Conservation (phyloP, 2,888 invertebrate genomes). For the Auanema freiburgensis region DNA sequence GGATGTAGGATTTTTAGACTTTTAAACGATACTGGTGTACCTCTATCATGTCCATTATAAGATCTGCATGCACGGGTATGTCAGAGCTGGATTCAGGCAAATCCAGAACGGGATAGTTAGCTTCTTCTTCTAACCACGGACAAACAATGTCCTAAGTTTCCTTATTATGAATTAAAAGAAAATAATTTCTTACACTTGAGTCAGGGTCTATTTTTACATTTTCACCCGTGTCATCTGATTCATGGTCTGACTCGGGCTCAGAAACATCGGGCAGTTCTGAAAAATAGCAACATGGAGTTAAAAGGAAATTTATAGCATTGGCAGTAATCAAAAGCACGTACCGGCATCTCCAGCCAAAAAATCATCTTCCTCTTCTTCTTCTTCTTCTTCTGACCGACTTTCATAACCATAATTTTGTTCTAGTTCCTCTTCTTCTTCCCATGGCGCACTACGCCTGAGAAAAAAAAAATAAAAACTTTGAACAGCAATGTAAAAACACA, state of each 20-base stretch:
- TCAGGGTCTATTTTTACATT: slow-evolving; percentile 16
- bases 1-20: neutral
- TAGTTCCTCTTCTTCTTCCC: slow-evolving; percentile 21
- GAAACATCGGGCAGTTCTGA: slow-evolving; percentile 4
- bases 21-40: slow-evolving; percentile 1
- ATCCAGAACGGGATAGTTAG: slow-evolving; percentile 39
- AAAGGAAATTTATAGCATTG: neutral
- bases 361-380: slow-evolving; percentile 16
- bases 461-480: no score
- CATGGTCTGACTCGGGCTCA: slow-evolving; percentile 6
- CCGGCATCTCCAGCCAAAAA: slow-evolving; percentile 6
- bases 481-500: neutral
- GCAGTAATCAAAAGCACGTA: neutral
- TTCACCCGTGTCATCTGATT: slow-evolving; percentile 16
- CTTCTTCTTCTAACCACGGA: slow-evolving; percentile 48
- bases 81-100: slow-evolving; percentile 45
- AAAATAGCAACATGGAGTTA: neutral
- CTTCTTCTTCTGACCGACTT: slow-evolving; percentile 12
- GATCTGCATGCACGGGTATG: slow-evolving; percentile 28
- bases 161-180: neutral
- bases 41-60: slow-evolving; percentile 40
- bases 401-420: slow-evolving; percentile 16
- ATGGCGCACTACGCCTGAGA: neutral
- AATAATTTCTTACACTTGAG: neutral
- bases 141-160: slow-evolving; percentile 26